phyloP scores from a whole-genome alignment of 1,140 invertebrate species.

The Drosophila gunungcola region DNA sequence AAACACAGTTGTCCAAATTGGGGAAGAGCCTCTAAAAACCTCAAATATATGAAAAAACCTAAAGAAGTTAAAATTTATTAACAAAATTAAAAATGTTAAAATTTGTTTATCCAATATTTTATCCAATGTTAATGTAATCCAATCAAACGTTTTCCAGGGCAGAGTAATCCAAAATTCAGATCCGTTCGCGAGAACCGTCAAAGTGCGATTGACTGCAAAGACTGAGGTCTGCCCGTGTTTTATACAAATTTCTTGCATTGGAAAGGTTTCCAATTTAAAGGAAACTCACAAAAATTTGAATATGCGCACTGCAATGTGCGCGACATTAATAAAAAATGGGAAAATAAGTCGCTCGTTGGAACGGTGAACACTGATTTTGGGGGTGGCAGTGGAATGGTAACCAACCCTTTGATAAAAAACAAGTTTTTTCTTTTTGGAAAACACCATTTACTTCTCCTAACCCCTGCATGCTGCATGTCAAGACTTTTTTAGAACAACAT shows the following conservation, averaged over 20 bases:
- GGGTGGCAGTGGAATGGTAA: slow-evolving; percentile 7
- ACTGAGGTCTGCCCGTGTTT: slow-evolving; percentile 19
- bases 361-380: slow-evolving; percentile 7
- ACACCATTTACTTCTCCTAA: background rate
- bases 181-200: slow-evolving; percentile 12
- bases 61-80: too few relatives aligned
- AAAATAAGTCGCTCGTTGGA: slow-evolving; percentile 24
- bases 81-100: too few relatives aligned
- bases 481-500: slow-evolving; percentile 8
- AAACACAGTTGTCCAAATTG: too few relatives aligned
- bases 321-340: slow-evolving; percentile 25
- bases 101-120: background rate
- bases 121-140: slow-evolving; percentile 41
- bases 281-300: slow-evolving; percentile 57
- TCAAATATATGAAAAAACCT: too few relatives aligned
- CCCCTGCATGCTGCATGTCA: slow-evolving; percentile 6
- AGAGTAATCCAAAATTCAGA: slow-evolving; percentile 19
- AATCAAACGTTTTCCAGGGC: slow-evolving; percentile 9
- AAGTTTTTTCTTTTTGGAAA: background rate
- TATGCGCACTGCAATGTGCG: slow-evolving; percentile 64
- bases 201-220: slow-evolving; percentile 39
- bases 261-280: slow-evolving; percentile 68
- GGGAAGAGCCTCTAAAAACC: too few relatives aligned
- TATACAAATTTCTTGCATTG: slow-evolving; percentile 50
- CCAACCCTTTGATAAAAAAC: slow-evolving; percentile 64